Evolutionary conservation across 92 coral and sea anemone species (phyloP).

Genomic region (Porites divaricata): DNA sequence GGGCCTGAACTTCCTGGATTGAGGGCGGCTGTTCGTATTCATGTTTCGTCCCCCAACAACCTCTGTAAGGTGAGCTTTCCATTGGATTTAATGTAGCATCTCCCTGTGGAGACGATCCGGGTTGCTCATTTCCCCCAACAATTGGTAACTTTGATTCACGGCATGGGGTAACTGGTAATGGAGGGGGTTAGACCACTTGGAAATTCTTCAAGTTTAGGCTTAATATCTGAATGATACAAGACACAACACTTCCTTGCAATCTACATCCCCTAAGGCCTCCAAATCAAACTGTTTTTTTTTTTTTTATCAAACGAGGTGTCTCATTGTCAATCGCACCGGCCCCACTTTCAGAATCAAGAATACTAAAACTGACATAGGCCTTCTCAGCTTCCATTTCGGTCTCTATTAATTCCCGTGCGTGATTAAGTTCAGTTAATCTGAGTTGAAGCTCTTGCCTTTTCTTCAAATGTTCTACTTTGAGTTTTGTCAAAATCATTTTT

Average conservation of each 20-base stretch:
- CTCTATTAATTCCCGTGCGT: slow-evolving; percentile 28
- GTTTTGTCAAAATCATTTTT: no score
- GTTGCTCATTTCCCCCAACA: not conserved
- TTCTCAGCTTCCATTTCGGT: slow-evolving; percentile 44
- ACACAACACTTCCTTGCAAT: not conserved
- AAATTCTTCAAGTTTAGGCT: not conserved
- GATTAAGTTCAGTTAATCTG: slow-evolving; percentile 21
- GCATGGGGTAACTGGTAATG: slow-evolving; percentile 12
- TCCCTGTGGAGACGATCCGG: not conserved
- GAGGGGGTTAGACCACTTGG: not conserved
- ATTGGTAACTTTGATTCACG: not conserved
- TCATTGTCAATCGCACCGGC: not conserved
- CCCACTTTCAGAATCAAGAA: not conserved
- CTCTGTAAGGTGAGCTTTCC: not conserved
- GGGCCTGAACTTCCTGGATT: not conserved
- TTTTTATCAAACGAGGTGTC: no score
- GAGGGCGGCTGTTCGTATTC: slow-evolving; percentile 5
- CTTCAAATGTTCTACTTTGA: no score
- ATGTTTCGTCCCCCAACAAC: not conserved
- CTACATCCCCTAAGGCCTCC: not conserved
- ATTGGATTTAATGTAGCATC: not conserved
- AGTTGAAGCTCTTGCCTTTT: no score
- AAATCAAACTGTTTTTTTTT: not conserved
- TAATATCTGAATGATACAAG: not conserved
- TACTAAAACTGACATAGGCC: slow-evolving; percentile 25